Evolutionary conservation across 2,113 vertebrate species (phyloP).

Genomic region (Tor tambroides): DNA sequence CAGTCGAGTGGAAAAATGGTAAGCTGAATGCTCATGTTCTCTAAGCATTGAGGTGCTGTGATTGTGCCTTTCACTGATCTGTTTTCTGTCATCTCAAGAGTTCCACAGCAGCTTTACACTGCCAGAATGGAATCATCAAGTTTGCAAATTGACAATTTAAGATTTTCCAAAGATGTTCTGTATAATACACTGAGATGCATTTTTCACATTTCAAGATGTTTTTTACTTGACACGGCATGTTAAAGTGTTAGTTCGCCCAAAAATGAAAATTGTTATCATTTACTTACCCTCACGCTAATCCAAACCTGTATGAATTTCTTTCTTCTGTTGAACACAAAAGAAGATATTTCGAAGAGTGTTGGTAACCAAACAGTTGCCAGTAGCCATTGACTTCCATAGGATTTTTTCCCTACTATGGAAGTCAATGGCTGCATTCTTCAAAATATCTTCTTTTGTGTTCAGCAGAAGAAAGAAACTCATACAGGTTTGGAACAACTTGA

Average conservation of each 20-base stretch:
- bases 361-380: not conserved
- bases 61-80: conserved; percentile 41
- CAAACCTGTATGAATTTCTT: not conserved
- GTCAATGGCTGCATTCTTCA: not conserved
- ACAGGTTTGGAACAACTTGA: too few relatives aligned
- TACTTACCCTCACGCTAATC: not conserved
- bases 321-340: not conserved
- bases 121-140: conserved; percentile 30
- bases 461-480: not conserved
- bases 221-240: not conserved
- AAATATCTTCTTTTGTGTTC: not conserved
- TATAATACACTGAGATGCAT: not conserved
- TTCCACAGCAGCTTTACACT: conserved; percentile 33
- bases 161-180: conserved; percentile 17
- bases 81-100: conserved; percentile 52
- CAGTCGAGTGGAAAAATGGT: conserved; percentile 98
- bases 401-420: not conserved
- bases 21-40: conserved; percentile 78
- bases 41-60: conserved; percentile 54
- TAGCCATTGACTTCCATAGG: not conserved
- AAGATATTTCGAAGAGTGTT: not conserved
- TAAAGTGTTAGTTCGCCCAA: not conserved
- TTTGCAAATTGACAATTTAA: conserved; percentile 19
- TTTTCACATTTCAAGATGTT: not conserved
- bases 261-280: not conserved